These are phyloP conservation scores for Agrochola lota DNA, from an alignment of 2,888 invertebrate species.

Conservation along the genomic window DNA sequence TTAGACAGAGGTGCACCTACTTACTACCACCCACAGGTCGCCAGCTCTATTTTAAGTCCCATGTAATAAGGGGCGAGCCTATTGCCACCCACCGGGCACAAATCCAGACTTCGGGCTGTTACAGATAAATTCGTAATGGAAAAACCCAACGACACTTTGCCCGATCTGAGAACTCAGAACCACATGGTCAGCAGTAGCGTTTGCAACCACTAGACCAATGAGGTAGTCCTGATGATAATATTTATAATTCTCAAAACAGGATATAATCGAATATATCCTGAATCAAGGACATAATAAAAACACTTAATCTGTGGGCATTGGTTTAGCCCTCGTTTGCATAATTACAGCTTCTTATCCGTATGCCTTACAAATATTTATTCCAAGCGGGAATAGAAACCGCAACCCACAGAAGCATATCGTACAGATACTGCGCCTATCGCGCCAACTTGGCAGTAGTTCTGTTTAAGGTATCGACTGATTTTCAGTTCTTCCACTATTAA, in stretches of 20 bases:
- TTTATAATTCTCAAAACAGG: neutral
- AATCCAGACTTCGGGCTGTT: neutral
- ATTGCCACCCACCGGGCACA: neutral
- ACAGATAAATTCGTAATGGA: neutral
- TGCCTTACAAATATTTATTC: neutral
- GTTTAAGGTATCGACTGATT: neutral
- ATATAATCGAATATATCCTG: neutral
- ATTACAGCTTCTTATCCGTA: neutral
- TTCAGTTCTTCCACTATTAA: neutral
- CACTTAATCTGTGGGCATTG: neutral
- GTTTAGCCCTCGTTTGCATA: neutral
- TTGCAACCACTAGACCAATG: no score
- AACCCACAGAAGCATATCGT: conserved; percentile 26
- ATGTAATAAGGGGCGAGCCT: neutral
- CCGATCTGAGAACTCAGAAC: neutral
- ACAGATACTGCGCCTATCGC: conserved; percentile 8
- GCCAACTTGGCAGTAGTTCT: neutral
- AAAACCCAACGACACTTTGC: neutral
- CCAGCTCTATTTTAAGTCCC: neutral
- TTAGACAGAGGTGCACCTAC: neutral
- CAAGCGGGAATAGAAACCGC: neutral
- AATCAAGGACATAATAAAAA: neutral
- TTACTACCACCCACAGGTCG: neutral
- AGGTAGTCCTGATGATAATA: no score
- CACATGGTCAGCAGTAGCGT: no score